phyloP scores from a whole-genome alignment of 2,113 vertebrate genomes.

The Trogon melanurus region DNA sequence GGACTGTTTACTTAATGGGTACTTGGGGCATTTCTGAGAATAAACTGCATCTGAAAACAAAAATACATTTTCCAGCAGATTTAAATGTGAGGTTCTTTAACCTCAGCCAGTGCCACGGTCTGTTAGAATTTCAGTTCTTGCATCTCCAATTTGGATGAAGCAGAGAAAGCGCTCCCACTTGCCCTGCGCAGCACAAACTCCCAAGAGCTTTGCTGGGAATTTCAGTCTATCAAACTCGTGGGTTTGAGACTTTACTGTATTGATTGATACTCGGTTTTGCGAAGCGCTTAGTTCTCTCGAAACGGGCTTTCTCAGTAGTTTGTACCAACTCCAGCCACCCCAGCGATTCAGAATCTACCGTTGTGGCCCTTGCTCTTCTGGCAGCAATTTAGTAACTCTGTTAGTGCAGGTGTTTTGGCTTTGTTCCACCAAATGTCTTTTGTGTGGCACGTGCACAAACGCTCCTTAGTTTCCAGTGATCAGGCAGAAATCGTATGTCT shows the following conservation, averaged over 20 bases:
- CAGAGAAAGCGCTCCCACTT: fast-evolving
- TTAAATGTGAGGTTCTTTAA: neutral
- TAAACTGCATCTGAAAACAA: neutral
- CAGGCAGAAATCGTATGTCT: neutral
- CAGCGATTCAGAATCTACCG: fast-evolving
- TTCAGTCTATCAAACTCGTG: fast-evolving
- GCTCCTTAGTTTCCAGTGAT: neutral
- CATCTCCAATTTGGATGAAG: neutral
- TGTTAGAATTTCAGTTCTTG: neutral
- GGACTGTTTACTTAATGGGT: neutral
- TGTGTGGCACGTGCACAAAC: no score
- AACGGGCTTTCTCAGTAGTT: neutral
- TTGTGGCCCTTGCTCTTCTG: fast-evolving
- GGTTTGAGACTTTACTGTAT: neutral
- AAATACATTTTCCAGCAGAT: neutral
- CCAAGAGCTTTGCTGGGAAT: neutral
- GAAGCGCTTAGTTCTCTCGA: neutral
- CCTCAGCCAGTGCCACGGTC: neutral
- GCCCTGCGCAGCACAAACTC: fast-evolving
- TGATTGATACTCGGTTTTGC: neutral
- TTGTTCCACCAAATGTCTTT: fast-evolving
- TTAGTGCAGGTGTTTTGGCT: neutral
- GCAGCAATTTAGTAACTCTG: no score
- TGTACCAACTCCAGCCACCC: neutral
- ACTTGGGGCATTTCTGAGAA: neutral